Base-by-base conservation (phyloP, 2,113 vertebrate genomes). In the Ctenodactylus gundi region DNA sequence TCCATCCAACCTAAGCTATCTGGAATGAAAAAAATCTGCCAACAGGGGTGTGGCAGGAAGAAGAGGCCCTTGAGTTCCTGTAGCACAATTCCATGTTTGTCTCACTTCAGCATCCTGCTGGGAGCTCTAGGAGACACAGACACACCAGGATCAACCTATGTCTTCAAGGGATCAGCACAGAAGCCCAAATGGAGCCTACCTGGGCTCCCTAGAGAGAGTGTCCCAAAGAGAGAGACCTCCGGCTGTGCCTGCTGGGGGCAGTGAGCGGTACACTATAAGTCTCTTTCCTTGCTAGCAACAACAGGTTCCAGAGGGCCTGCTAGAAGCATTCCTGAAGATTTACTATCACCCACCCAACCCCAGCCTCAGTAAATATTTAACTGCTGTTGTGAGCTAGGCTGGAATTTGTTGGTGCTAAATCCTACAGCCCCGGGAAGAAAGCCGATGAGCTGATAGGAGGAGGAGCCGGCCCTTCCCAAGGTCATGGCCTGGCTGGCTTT, bases 291-390 rank as follows among this genome's bases (percentile, higher is more conserved):
- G 14, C 36, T 13, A 41, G 25, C 8, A 53, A 68, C 5, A 73
- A 29, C 39, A 23, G 17, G 6, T n/a, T 90, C 84, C 53, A 36
- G 67, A 96, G 91, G 57, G 9, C 80, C 72, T 85, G 94, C 10
- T 1, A 46, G 78, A 77, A 94, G 88, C 94, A 92, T 95, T 92
- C 92, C 95, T 92, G 44, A 88, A 87, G 94, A 94, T 94, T 94
- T 97, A 85, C 80, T 53, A 91, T 95, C 86, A 90, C 84, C 88
- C 81, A 41, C 75, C 36, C 25, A 95, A 68, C 80, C 41, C 94
- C 41, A 93, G 94, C 57, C 80, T 46, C 78, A 60, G 97, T 95
- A 95, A 98, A 98, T 97, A 96, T 98, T 98, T 98, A 98, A 98
- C 97, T 92, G 91, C 72, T 81, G 65, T 83, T 81, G 65, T 83